Base-by-base conservation (phyloP, 2,797 vertebrate genomes). In the Craterocephalus amniculus region DNA sequence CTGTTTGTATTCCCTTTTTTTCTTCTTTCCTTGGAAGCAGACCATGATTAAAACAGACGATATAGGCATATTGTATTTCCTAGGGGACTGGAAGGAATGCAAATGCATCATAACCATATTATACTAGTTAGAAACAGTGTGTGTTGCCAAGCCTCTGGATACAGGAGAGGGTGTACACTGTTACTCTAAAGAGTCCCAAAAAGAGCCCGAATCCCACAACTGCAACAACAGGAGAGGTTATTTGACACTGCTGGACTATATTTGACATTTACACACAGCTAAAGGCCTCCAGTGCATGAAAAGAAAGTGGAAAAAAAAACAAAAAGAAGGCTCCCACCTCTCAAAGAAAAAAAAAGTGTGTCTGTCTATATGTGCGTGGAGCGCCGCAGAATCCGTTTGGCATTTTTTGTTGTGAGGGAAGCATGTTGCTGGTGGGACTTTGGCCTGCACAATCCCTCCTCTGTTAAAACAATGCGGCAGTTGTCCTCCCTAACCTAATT, bases 401-500 rank as follows among this genome's bases (percentile, higher is more conserved):
- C 87, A 90, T 91, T 92, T 82, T 88, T 86, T 90, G 90, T 92
- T 88, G 91, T 86, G 91, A 91, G 90, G 86, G 92, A 90, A 93
- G 92, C 92, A 90, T 92, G 93, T 92, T 89, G 89, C 91, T 93
- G 89, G 91, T 93, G 91, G 93, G 91, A 93, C 91, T 93, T 88
- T 87, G 91, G 92, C 88, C 89, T 65, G 92, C 86, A 95, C 94
- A 95, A 95, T 94, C 91, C 92, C 91, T 94, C 89, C 90, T 93
- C 93, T 95, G 93, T 94, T 94, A 92, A 94, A 94, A 95, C 94
- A 95, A 95, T 95, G 93, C 89, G 62, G 85, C 86, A 86, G 93
- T 94, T 95, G 94, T 95, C 91, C 90, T 94, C 91, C 79, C 89
- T 94, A 95, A 94, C 94, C 94, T 94, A 94, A 95, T 94, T 94